Evolutionary conservation across 2,113 vertebrate species (phyloP).

Genomic region (Brienomyrus longianalis): DNA sequence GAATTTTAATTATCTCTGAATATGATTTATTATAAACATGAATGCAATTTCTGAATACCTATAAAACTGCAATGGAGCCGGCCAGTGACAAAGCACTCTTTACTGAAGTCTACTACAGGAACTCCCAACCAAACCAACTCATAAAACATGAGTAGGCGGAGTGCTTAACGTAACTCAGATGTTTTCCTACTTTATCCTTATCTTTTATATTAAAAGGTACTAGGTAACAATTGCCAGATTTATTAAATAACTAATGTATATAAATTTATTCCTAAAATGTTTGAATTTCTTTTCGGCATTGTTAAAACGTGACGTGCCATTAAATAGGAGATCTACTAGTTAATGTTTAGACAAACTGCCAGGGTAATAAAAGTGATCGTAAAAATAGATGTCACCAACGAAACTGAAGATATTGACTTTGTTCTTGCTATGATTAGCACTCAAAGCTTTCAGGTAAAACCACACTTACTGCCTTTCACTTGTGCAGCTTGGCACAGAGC

Average conservation of each 20-base stretch:
- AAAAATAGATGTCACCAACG: not conserved
- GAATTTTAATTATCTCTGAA: not conserved
- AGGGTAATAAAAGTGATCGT: not conserved
- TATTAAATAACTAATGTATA: not conserved
- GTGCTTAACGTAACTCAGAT: not conserved
- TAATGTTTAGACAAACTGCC: slow-evolving; percentile 6
- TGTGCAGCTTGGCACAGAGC: not conserved
- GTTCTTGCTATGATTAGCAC: not conserved
- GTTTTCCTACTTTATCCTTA: not conserved
- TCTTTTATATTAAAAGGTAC: not conserved
- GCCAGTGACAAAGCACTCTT: not conserved
- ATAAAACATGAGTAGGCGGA: not conserved
- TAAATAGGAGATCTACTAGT: not conserved
- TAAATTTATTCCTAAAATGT: not conserved
- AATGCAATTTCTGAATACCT: not conserved
- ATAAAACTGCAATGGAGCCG: not conserved
- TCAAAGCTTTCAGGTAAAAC: not conserved
- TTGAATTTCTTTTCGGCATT: not conserved
- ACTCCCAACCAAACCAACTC: not conserved
- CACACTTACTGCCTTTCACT: not conserved
- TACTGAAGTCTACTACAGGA: not conserved
- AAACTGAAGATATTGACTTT: not conserved
- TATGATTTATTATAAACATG: not conserved
- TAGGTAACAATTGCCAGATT: not conserved
- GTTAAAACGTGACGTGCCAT: not conserved